These are phyloP conservation scores for Noturus placidus DNA, from an alignment of 2,113 vertebrate genomes.

Conservation along the genomic window DNA sequence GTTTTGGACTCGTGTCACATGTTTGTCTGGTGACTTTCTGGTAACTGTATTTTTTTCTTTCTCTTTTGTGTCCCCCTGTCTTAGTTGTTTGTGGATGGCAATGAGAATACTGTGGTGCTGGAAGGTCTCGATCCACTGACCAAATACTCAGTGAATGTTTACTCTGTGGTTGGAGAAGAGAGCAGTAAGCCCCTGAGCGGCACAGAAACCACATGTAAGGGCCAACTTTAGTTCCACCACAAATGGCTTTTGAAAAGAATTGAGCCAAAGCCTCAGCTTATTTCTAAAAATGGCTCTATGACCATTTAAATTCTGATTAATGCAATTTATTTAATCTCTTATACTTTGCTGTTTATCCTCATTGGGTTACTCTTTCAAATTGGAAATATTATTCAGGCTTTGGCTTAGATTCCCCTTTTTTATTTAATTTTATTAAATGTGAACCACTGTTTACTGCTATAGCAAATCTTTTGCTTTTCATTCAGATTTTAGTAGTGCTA, in stretches of 20 bases:
- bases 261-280: slow-evolving; percentile 25
- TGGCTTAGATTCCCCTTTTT: not conserved
- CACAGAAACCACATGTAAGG: slow-evolving; percentile 90
- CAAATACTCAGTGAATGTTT: slow-evolving; percentile 87
- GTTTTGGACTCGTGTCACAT: not conserved
- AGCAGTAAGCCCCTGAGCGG: slow-evolving; percentile 89
- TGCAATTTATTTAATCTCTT: not conserved
- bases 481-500: not conserved
- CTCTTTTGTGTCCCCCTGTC: not conserved
- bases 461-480: slow-evolving; percentile 22
- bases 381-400: slow-evolving; percentile 20
- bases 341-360: not conserved
- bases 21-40: not conserved
- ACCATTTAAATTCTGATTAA: not conserved
- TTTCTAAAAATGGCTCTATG: not conserved
- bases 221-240: slow-evolving; percentile 19
- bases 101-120: slow-evolving; percentile 82
- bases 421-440: not conserved
- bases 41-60: too few species aligned
- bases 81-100: slow-evolving; percentile 87
- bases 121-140: slow-evolving; percentile 85
- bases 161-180: slow-evolving; percentile 87
- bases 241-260: slow-evolving; percentile 19
- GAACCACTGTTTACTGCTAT: slow-evolving; percentile 6
- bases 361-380: not conserved